Percentiles rank a stretch among this genome's conserved stretches.
phyloP scores from a whole-genome alignment of 2,797 vertebrate species.

The Mycteria americana region DNA sequence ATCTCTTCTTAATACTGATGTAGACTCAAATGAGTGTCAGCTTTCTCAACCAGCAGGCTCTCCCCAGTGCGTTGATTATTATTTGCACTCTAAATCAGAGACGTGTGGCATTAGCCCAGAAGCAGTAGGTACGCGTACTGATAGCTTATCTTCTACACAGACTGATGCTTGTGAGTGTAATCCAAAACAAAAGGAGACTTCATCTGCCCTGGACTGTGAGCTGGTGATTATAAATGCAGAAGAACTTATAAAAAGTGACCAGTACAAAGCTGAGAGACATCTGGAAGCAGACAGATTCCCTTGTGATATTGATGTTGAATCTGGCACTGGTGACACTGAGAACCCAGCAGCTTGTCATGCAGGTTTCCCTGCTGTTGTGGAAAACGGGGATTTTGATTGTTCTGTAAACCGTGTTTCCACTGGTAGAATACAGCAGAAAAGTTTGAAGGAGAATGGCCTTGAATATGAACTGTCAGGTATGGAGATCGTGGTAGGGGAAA shows the following conservation, averaged over 20 bases:
- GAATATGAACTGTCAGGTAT: background rate
- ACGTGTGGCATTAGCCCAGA: background rate
- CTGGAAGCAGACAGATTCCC: background rate
- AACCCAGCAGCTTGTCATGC: background rate
- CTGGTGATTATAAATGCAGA: background rate
- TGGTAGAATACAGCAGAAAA: background rate
- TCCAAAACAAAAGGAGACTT: background rate
- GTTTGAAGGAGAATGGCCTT: background rate
- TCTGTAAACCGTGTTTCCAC: background rate
- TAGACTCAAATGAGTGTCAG: background rate
- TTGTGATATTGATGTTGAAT: background rate
- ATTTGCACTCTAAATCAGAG: background rate
- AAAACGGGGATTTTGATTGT: conserved; percentile 6
- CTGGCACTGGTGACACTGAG: background rate
- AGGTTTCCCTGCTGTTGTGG: background rate
- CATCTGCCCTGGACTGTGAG: background rate
- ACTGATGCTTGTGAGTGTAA: background rate
- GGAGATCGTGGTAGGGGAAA: background rate
- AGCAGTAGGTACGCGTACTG: background rate
- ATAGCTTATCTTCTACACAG: background rate
- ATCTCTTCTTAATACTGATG: background rate
- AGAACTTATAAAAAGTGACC: background rate
- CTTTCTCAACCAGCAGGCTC: background rate
- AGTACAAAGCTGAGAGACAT: background rate
- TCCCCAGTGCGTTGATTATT: background rate